Evolutionary conservation across 2,113 vertebrate genomes (phyloP).

Genomic region (Cinclus mexicanus): DNA sequence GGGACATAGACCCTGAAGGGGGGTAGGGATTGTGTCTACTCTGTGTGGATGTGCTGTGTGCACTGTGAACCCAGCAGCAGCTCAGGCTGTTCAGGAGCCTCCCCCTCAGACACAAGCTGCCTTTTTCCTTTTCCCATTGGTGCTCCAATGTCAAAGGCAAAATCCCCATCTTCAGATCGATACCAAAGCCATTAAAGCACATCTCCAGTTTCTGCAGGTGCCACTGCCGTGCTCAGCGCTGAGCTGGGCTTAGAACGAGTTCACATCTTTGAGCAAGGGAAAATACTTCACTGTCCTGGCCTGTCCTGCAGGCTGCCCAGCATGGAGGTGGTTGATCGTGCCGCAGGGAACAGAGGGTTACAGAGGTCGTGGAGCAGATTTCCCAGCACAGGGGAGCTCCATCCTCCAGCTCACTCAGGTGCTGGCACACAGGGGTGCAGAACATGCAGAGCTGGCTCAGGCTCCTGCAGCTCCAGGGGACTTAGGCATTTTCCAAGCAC

Average conservation of each 20-base stretch:
- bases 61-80: neutral
- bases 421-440: neutral
- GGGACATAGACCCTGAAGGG: fast-evolving
- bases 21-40: no score
- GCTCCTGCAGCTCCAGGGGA: neutral
- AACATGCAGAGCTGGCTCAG: neutral
- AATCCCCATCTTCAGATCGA: conserved; percentile 36
- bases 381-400: neutral
- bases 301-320: neutral
- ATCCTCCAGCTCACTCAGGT: neutral
- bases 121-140: neutral
- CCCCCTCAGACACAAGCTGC: neutral
- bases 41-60: neutral
- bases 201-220: neutral
- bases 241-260: neutral
- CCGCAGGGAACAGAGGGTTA: neutral
- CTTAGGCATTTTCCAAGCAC: neutral
- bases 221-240: neutral
- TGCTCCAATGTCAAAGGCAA: conserved; percentile 4
- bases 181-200: conserved; percentile 16
- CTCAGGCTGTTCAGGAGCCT: neutral
- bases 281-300: neutral
- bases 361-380: neutral
- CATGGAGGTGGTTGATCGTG: neutral
- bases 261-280: neutral